A percentile compares a stretch with the other conserved stretches of the same genome.
These are phyloP conservation scores for Petrosia ficiformis DNA, from an alignment of 37 sponge, comb jelly and placozoan species.

Conservation along the genomic window DNA sequence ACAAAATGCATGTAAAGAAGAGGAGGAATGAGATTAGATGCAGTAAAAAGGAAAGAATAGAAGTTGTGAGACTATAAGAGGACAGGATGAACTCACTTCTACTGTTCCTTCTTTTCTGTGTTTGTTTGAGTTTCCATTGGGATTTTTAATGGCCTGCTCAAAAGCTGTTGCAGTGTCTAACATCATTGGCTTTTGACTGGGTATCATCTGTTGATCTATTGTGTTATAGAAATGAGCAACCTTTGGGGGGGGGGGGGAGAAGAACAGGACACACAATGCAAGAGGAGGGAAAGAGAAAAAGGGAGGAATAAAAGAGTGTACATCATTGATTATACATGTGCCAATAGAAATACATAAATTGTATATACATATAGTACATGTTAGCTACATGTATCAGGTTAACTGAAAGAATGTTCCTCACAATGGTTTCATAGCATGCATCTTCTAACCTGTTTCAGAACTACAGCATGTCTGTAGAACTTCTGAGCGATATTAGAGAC, in stretches of 20 bases:
- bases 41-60: too few species aligned
- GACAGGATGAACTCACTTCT: too few species aligned
- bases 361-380: not conserved
- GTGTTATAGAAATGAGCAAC: slow-evolving; percentile 99
- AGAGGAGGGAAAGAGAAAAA: not conserved
- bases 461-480: slow-evolving; percentile 90
- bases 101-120: too few species aligned
- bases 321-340: not conserved
- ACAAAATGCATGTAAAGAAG: too few species aligned
- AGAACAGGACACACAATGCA: not conserved
- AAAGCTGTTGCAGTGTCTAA: slow-evolving; percentile 87
- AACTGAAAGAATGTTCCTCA: not conserved
- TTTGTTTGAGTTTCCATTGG: too few species aligned
- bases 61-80: too few species aligned
- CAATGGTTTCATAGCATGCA: not conserved
- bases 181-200: slow-evolving; percentile 96
- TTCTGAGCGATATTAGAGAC: slow-evolving; percentile 83
- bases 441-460: slow-evolving; percentile 88
- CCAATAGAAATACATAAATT: not conserved
- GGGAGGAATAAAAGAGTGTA: not conserved
- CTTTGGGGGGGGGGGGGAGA: slow-evolving; percentile 25
- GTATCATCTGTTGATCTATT: slow-evolving; percentile 97
- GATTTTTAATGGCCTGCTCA: slow-evolving; percentile 89
- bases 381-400: not conserved
- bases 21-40: too few species aligned